Base-by-base conservation (phyloP, 2,797 vertebrate genomes). In the Petrocephalus sullivani region DNA sequence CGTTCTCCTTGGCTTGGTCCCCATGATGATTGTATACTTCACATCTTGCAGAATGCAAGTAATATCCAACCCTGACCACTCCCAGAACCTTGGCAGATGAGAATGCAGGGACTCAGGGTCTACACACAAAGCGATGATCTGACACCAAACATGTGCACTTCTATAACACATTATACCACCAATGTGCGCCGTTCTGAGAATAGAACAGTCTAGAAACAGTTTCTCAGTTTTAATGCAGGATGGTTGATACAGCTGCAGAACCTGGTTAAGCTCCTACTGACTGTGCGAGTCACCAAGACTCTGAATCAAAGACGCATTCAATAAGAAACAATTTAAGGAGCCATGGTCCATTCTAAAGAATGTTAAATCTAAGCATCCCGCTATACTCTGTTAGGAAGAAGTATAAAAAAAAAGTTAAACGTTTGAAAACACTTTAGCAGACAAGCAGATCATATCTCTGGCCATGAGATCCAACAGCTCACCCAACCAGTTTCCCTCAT, bases 151-250 rank as follows among this genome's bases (percentile, higher is more conserved):
- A 33, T 12, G 10, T 33, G 10, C 23, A 33, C 61, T 14, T 33
- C 61, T 33, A 14, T 33, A 14, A 14, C 28, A 67, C 12, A 71
- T 33, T 33, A 5, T 7, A 37, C 37, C 12, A 71, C 64, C 64
- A 71, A 71, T 12, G 14, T 16, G 28, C 28, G 37, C 12, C 28
- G 0, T 37, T 37, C 37, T 16, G 64, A 71, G 64, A 71, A 37
- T 2, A 37, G 4, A 71, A 12, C 41, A 28, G 28, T 28, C 28
- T 28, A 28, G 28, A 92, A 90, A 87, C 33, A 37, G 28, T 37
- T 37, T 41, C 37, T 54, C 41, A 64, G 71, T 8, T 37, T 37
- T 87, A 88, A 86, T 56, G 86, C 67, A 46, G 16, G 19, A n/a
- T 49, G 2, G 28, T 37, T 14, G 64, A 16, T 6, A 6, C 10